Base-by-base conservation (phyloP, 2,113 vertebrate species). In the Otus sunia region DNA sequence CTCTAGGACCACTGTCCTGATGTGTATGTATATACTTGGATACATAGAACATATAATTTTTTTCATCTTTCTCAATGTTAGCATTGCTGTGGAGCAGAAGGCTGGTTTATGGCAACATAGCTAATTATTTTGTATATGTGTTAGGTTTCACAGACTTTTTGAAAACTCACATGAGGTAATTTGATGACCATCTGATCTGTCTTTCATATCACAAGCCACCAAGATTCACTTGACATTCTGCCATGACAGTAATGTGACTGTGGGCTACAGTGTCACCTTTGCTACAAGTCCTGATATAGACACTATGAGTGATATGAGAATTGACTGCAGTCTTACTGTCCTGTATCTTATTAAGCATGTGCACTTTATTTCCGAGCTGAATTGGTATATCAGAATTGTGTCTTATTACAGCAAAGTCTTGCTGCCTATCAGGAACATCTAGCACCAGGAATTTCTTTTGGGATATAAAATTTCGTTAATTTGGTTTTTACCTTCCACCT, bases 221-320 rank as follows among this genome's bases (percentile, higher is more conserved):
- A 75, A 85, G 21, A 13, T 12, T 75, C 37, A 13, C 29, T 47
- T 59, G 39, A 41, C 7, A 5, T 93, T 68, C 18, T 90, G 25
- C 34, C 26, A 66, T 43, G 58, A 20, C 19, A 27, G 7, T 52
- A 59, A 76, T 30, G 41, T 37, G 64, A n/a, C 18, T 45, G 2
- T 27, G 25, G 55, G 12, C 22, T 73, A 7, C 9, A 83, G 29
- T 45, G 43, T 45, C 43, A 66, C 22, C 9, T 92, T 60, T 36
- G 10, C 20, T 53, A 6, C 26, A 59, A 47, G 7, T 60, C 41
- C 37, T 45, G 45, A 14, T 14, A 45, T 4, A 66, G 27, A 56
- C 9, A 41, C 16, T 56, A 47, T 0, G 1, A 8, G 30, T 58
- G 37, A 29, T 53, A 52, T 0, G 1, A 58, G 25, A 49, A 45